Base-by-base conservation (phyloP, 2,113 vertebrate species). In the Micronycteris hirsuta region DNA sequence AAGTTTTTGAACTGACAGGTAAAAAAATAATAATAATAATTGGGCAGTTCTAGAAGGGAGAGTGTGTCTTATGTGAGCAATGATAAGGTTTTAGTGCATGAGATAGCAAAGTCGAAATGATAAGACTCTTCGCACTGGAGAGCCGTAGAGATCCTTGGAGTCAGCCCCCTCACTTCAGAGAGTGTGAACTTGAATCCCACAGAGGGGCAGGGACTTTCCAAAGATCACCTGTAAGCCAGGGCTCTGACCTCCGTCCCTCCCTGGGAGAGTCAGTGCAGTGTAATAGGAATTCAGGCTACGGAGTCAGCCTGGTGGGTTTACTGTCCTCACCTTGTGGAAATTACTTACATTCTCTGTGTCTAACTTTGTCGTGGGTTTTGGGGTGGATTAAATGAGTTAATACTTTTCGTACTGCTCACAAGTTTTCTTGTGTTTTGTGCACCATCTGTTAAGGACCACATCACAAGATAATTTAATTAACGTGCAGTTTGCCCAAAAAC, bases 1-100 rank as follows among this genome's bases (percentile, higher is more conserved):
- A 85, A 94, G 19, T 63, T 45, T 95, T 84, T 89, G 73, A 96
- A 76, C n/a, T 88, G 31, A 24, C 77, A 65, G 82, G 89, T 97
- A 96, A 91, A 91, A 91, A 91, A 82, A 54, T 56, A 81, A 94
- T 28, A 71, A 19, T 45, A 89, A 76, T 77, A 86, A 82, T 54
- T 7, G 52, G 24, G 20, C 12, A 24, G 6, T 49, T 12, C 52
- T 52, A 82, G 56, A 76, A 86, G 20, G 54, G 45, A 16, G 31
- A 74, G 31, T 52, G 0, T 31, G 7, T n/a, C 33, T 81, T 41
- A 47, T 43, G 20, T 67, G 47, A 80, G 43, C 63, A 91, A 33
- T 28, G 13, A n/a, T 47, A 63, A 56, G 26, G 33, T 28, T 28
- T 61, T 68, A 2, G 13, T 63, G 14, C 2, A 4, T 54, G 9